Conservation (phyloP, 35 echinoderm and acorn worm species). For the Heliocidaris tuberculata region DNA sequence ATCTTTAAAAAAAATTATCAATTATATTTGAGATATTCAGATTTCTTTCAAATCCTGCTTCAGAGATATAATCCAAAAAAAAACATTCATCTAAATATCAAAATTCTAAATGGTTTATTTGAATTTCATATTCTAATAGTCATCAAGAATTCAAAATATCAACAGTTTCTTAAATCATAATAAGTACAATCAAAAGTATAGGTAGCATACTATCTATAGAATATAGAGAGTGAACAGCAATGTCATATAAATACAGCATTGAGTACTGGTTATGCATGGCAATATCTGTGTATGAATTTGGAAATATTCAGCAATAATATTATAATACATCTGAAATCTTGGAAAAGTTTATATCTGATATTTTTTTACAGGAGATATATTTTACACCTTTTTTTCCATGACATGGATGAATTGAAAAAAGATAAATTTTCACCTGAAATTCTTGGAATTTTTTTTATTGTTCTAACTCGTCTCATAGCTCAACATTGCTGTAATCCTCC, state of each 20-base stretch:
- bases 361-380: not conserved
- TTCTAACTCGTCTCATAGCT: not conserved
- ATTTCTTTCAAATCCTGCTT: not conserved
- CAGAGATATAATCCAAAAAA: not conserved
- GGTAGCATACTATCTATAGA: not conserved
- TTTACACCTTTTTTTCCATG: not conserved
- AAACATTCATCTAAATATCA: not conserved
- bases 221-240: not conserved
- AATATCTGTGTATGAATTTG: not conserved
- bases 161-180: not conserved
- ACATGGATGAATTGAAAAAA: not conserved
- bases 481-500: too few species aligned
- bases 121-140: not conserved
- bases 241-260: not conserved
- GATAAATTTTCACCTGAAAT: not conserved
- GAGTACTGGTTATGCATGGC: not conserved
- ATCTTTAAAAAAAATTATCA: not conserved
- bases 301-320: not conserved
- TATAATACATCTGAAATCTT: not conserved
- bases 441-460: not conserved
- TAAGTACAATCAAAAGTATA: not conserved
- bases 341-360: not conserved
- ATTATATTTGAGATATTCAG: not conserved
- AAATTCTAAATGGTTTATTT: not conserved
- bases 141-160: not conserved